These are phyloP conservation scores for Neogale vison DNA, from an alignment of 2,113 vertebrate species.

Conservation along the genomic window DNA sequence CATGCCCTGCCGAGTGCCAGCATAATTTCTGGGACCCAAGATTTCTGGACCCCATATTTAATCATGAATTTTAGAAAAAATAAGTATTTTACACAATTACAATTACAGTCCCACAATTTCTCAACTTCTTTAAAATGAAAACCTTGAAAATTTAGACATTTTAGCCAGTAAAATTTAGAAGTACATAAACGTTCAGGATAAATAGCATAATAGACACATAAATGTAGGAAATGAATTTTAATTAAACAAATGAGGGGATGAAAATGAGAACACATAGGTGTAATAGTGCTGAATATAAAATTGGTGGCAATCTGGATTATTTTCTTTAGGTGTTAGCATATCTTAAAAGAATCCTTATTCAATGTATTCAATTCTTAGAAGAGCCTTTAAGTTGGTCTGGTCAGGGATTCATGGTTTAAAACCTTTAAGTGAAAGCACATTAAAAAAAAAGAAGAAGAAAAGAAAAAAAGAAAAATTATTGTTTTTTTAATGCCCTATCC, in stretches of 20 bases:
- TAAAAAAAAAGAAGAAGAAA: background rate
- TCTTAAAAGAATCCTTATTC: background rate
- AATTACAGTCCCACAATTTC: background rate
- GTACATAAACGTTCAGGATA: background rate
- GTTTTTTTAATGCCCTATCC: constrained; percentile 1
- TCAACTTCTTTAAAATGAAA: background rate
- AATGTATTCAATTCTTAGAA: background rate
- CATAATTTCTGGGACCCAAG: background rate
- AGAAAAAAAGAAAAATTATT: background rate
- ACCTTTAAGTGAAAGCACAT: background rate
- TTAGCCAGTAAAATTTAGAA: background rate
- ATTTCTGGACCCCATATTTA: background rate
- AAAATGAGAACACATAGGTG: background rate
- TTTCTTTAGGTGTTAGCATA: background rate
- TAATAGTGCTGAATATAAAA: background rate
- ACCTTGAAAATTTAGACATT: background rate
- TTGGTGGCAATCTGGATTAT: background rate
- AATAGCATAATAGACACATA: background rate
- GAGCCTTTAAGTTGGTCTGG: background rate
- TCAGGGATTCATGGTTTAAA: background rate
- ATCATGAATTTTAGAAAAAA: background rate
- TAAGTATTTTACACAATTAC: background rate
- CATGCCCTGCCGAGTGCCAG: background rate
- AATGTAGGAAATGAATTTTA: background rate
- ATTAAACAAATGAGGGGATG: background rate